Percentiles rank a stretch among this genome's conserved stretches.
phyloP scores from a whole-genome alignment of 2,888 invertebrate genomes.

The Lampropteryx suffumata region DNA sequence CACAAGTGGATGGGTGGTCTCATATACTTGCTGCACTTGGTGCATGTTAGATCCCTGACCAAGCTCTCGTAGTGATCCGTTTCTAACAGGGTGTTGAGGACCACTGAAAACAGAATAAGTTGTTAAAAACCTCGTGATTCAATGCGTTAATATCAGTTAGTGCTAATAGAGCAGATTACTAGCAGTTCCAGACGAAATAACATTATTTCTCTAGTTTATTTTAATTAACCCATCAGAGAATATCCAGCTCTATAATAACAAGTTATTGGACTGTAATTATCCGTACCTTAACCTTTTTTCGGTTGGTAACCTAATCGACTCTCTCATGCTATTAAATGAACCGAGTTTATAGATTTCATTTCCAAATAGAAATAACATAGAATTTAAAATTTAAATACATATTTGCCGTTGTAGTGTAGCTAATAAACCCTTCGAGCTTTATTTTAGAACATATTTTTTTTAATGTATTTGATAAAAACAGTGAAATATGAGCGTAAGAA shows the following conservation, averaged over 20 bases:
- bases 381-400: no score
- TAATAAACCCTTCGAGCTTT: no score
- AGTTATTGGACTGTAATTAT: constrained; percentile 19
- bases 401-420: no score
- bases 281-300: constrained; percentile 17
- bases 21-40: constrained; percentile 75
- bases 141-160: no score
- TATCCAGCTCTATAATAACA: constrained; percentile 14
- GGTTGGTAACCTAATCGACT: constrained; percentile 19
- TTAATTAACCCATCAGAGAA: neutral
- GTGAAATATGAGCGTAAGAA: no score
- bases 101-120: constrained; percentile 52
- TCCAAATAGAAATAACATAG: no score
- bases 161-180: no score
- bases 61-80: constrained; percentile 77
- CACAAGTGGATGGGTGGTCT: constrained; percentile 76
- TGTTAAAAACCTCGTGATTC: no score
- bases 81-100: constrained; percentile 68
- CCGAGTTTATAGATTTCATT: constrained; percentile 16
- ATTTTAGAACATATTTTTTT: no score
- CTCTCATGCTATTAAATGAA: constrained; percentile 21
- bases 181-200: constrained; percentile 1
- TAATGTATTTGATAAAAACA: no score
- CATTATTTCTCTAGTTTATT: constrained; percentile 4
- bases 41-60: constrained; percentile 75